Base-by-base conservation (phyloP, 2,797 vertebrate genomes). In the Potorous gilbertii region DNA sequence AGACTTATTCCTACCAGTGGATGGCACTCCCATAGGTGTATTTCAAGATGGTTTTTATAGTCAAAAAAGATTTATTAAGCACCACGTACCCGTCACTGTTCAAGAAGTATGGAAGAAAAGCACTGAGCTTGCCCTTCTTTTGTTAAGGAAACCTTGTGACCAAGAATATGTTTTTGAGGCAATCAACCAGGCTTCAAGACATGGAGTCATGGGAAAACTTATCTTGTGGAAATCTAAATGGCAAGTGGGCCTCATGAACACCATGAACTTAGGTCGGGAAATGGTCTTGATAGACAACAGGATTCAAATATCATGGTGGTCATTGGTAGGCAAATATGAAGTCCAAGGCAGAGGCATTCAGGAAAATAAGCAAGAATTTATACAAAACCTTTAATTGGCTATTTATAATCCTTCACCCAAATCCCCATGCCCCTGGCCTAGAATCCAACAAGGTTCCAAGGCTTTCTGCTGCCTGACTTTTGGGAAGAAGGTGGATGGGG, bases 311-410 rank as follows among this genome's bases (percentile, higher is more conserved):
- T 11, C 56, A 27, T 90, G 46, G 55, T 56, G 55, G 34, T 57
- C 50, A 90, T 62, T 55, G 74, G 52, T 90, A 62, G 90, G n/a
- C 56, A 92, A 91, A 89, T 16, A 91, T 55, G 50, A 5, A n/a
- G 62, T 54, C 57, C 50, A 89, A 87, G 66, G 29, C 13, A 5
- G 13, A 81, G n/a, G 57, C 55, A 56, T 90, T 52, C 13, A 8
- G 90, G 56, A 81, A 97, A 95, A 95, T 50, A 66, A 96, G 81
- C 91, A 97, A n/a, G 90, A 95, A 21, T 95, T 97, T 97, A 96
- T 97, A 98, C 95, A 97, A 98, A 98, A 94, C 29, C 34, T 97
- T 98, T 98, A 98, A 97, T 97, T 98, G 96, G 87, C 57, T 94
- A 74, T 96, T 97, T 95, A 91, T 95, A 94, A 54, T 96, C 96